A percentile compares a stretch with the other conserved stretches of the same genome.
Evolutionary conservation across 2,113 vertebrate species (phyloP).

Genomic region (Psilopsiagon aymara): DNA sequence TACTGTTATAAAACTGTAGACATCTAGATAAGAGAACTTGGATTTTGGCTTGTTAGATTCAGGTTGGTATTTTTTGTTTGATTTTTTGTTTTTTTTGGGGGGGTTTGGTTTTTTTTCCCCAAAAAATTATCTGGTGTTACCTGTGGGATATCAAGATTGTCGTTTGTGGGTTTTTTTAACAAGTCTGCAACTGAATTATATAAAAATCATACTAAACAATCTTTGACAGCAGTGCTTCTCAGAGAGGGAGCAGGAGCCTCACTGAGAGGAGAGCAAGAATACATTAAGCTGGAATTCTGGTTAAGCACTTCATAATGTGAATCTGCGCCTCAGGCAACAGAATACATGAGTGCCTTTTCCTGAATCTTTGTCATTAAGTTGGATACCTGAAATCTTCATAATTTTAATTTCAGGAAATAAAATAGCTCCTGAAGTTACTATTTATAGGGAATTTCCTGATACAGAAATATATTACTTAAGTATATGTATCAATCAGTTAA

Average conservation of each 20-base stretch:
- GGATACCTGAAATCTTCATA: neutral
- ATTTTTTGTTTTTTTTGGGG: neutral
- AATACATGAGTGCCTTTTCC: neutral
- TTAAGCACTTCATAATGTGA: neutral
- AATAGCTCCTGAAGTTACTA: neutral
- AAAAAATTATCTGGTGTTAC: neutral
- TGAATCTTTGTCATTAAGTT: neutral
- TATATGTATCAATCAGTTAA: neutral
- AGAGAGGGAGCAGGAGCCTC: neutral
- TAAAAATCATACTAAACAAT: neutral
- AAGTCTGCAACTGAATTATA: neutral
- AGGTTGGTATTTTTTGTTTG: neutral
- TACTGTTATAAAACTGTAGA: neutral
- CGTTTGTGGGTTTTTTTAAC: rapidly evolving
- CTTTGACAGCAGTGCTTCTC: neutral
- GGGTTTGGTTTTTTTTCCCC: neutral
- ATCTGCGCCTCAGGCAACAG: neutral
- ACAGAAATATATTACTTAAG: neutral
- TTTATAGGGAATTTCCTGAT: neutral
- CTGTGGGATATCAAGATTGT: neutral
- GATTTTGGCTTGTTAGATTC: neutral
- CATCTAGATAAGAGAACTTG: neutral
- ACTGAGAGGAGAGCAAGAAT: neutral
- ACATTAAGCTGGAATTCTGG: neutral
- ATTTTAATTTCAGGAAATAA: neutral